Evolutionary conservation across 2,797 vertebrate genomes (phyloP).

Genomic region (Pelobates cultripes): DNA sequence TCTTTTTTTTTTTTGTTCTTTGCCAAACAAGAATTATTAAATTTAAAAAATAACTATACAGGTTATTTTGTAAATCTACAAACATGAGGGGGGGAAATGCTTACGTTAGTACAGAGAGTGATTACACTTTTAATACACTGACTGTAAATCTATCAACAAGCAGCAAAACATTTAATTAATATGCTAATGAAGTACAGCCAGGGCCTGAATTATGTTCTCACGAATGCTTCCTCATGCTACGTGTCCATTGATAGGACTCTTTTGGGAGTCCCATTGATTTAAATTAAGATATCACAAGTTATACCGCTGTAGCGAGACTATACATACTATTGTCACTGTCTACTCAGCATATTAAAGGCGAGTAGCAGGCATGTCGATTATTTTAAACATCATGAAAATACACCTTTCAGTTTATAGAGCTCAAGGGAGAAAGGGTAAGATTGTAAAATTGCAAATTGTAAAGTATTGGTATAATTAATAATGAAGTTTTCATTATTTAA

Average conservation of each 20-base stretch:
- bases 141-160: constrained; percentile 42
- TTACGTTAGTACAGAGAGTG: constrained; percentile 33
- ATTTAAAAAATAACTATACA: neutral
- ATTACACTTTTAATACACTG: constrained; percentile 43
- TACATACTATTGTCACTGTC: neutral
- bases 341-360: neutral
- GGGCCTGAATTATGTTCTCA: constrained; percentile 21
- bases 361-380: constrained; percentile 1
- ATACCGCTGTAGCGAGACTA: neutral
- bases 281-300: constrained; percentile 13
- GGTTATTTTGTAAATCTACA: constrained; percentile 28
- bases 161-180: constrained; percentile 42
- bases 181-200: constrained; percentile 37
- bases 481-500: no score
- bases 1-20: neutral
- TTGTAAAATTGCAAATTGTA: no score
- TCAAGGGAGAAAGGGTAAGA: no score
- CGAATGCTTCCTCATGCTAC: constrained; percentile 24
- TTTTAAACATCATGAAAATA: no score
- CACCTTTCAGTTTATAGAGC: no score
- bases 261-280: constrained; percentile 8
- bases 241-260: constrained; percentile 12
- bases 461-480: no score
- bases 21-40: neutral
- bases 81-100: constrained; percentile 3